Base-by-base conservation (phyloP, 2,113 vertebrate species). In the Ceyx melanurus region DNA sequence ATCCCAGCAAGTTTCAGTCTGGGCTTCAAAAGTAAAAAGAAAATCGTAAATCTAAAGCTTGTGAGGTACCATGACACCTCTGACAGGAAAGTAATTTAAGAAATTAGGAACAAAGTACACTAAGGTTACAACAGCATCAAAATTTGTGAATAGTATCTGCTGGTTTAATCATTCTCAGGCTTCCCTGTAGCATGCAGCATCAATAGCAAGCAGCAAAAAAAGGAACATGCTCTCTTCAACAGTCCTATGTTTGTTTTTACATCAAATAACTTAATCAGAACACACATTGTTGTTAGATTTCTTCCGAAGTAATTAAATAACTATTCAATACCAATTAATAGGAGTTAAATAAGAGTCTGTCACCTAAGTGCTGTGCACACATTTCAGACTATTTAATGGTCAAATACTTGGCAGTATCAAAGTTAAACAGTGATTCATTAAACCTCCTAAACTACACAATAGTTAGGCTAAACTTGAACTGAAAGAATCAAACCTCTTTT, bases 361-460 rank as follows among this genome's bases (percentile, higher is more conserved):
- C 96, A 97, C 92, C 94, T 95, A 97, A 97, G 97, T 95, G 97
- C 96, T 97, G 97, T 96, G 94, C 94, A 98, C 97, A 98, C 95
- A 98, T 88, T 87, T 94, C 96, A 97, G 90, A 96, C 96, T 98
- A 97, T 98, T 97, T 97, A 97, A 97, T 97, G 97, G 97, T 98
- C 98, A 98, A 98, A 98, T 92, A 98, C 96, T 98, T 97, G 96
- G 97, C 97, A 95, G 76, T 98, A 98, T 98, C 98, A 97, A 98
- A 97, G 98, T 98, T 98, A 98, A 98, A 99, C 98, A 98, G 98
- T 99, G 98, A 99, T 97, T 98, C 98, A 98, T 98, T 98, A 98
- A 98, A 97, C 97, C 98, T 98, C 93, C 97, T 97, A 93, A 73
- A 90, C 97, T 97, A 98, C 95, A 99, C 98, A 98, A 98, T 98